Base-by-base conservation (phyloP, 30 jellyfish, hydroid and myxozoan species). In the Rhopilema esculentum region DNA sequence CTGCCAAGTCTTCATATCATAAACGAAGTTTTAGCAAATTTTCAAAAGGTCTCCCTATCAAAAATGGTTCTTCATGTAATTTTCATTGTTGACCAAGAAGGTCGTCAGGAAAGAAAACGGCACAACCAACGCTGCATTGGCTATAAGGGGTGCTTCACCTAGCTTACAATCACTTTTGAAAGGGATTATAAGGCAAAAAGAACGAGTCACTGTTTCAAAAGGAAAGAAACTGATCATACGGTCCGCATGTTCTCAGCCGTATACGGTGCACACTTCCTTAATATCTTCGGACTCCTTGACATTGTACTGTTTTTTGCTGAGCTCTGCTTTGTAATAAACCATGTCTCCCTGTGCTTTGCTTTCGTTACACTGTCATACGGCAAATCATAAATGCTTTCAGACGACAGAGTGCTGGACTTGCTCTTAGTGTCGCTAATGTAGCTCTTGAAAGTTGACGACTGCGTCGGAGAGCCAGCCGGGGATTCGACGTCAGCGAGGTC, bases 231-330 rank as follows among this genome's bases (percentile, higher is more conserved):
- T 40, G 12, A 6, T 27, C 96, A 16, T 26, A 93, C 97, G 91
- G 95, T 81, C 74, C 91, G 79, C 98, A 93, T 93, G 72, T 93
- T 89, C 67, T 89, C 96, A 1, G 93, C 96, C 4, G 98, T 93
- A 68, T 81, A 93, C 0, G 96, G 91, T 1, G 98, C 98, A 79
- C 98, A 93, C 48, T 93, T 93, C 72, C 77, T 86, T 76, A 77
- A 57, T 9, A 75, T 32, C 57, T 76, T 77, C 50, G 63, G 84
- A 22, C 74, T 69, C 29, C 49, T 52, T 72, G 64, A 32, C 84
- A 49, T 79, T 19, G 84, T 79, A 30, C 84, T 71, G 18, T 28
- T 8, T 25, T 71, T 71, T 18, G 52, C 68, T 23, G 72, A n/a
- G 48, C 22, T 76, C 21, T 16, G 24, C 24, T 31, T 86, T 28